Conservation (phyloP, 2,113 vertebrate genomes). For the Phaethornis superciliosus region DNA sequence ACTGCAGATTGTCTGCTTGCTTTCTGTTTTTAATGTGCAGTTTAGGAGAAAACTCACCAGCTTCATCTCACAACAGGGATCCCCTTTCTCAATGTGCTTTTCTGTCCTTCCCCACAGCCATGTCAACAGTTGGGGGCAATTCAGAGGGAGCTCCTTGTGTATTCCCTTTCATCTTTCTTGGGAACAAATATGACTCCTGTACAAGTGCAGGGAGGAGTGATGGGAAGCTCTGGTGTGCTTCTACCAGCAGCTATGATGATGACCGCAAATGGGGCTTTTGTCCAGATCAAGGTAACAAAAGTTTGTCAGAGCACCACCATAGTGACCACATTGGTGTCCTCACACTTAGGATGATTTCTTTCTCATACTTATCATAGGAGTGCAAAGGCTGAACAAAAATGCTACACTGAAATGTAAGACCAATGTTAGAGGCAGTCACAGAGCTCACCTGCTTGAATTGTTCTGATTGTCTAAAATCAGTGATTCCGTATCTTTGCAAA, state of each 20-base stretch:
- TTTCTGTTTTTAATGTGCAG: not conserved
- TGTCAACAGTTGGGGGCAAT: conserved; percentile 96
- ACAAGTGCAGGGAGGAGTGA: conserved; percentile 89
- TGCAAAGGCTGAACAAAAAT: not conserved
- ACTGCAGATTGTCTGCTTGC: not conserved
- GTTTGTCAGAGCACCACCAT: not conserved
- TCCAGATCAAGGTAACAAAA: conserved; percentile 86
- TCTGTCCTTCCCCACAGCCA: conserved; percentile 72
- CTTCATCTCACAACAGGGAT: not conserved
- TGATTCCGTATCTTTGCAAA: not conserved
- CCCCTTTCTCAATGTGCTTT: not conserved
- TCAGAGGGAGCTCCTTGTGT: conserved; percentile 90
- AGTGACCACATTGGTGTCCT: rapidly evolving
- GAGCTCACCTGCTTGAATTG: not conserved
- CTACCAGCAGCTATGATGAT: conserved; percentile 88
- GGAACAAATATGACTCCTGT: conserved; percentile 88
- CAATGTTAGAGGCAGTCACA: not conserved
- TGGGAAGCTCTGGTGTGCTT: conserved; percentile 91
- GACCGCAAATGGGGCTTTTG: conserved; percentile 99
- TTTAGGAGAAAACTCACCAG: not conserved
- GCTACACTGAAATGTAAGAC: rapidly evolving
- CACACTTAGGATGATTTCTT: rapidly evolving
- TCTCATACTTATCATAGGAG: not conserved
- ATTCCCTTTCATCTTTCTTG: conserved; percentile 94
- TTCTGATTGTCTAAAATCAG: not conserved